Evolutionary conservation across 2,113 vertebrate genomes (phyloP).

Genomic region (Myiagra hebetior): DNA sequence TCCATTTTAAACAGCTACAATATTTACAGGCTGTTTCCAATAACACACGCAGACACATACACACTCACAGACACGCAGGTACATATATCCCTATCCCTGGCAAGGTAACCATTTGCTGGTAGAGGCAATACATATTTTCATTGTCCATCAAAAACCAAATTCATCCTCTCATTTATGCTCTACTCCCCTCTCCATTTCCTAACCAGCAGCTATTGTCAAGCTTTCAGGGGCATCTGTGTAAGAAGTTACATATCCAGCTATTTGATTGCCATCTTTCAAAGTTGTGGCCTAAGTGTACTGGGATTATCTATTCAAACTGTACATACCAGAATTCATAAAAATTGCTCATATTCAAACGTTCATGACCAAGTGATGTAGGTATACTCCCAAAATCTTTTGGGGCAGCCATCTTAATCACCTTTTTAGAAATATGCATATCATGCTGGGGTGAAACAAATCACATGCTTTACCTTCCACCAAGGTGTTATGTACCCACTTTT

Average conservation of each 20-base stretch:
- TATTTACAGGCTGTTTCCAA: constrained; percentile 78
- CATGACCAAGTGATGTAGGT: neutral
- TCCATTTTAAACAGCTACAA: constrained; percentile 77
- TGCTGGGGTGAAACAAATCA: constrained; percentile 16
- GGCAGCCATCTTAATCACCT: constrained; percentile 62
- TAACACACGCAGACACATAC: constrained; percentile 68
- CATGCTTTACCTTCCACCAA: constrained; percentile 25
- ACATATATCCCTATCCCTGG: constrained; percentile 67
- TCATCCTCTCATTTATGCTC: neutral
- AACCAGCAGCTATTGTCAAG: constrained; percentile 31
- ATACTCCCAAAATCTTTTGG: constrained; percentile 41
- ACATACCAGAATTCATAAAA: constrained; percentile 29
- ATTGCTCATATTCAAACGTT: neutral
- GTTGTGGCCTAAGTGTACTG: neutral
- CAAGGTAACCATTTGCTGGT: constrained; percentile 73
- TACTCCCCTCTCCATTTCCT: neutral
- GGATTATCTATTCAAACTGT: constrained; percentile 19
- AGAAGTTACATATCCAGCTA: neutral
- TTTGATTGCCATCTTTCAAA: neutral
- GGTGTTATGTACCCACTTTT: constrained; percentile 47
- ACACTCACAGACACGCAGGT: constrained; percentile 62
- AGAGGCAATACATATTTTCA: constrained; percentile 58
- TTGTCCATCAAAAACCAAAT: constrained; percentile 46
- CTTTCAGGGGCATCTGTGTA: neutral
- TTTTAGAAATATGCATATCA: neutral